phyloP scores from a whole-genome alignment of 92 coral and sea anemone species.

The Zoanthus solanderi region DNA sequence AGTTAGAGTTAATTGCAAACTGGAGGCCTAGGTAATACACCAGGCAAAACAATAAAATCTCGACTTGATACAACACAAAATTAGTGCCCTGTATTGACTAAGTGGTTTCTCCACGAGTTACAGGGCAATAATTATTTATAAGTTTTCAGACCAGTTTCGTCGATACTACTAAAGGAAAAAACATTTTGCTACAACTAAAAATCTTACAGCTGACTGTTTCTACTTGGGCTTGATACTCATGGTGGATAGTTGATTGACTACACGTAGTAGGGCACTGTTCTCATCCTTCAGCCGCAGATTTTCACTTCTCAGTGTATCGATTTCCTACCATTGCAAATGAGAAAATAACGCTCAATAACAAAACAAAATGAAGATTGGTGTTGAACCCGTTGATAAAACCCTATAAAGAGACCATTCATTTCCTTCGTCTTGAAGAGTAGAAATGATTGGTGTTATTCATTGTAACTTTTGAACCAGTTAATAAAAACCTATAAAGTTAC shows the following conservation, averaged over 20 bases:
- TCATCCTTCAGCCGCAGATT: conserved; percentile 90
- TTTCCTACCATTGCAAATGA: conserved; percentile 64
- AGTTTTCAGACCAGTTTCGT: background rate
- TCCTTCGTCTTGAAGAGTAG: too few species aligned
- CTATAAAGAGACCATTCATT: too few species aligned
- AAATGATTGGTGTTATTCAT: too few species aligned
- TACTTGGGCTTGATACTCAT: conserved; percentile 64
- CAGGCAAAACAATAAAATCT: conserved; percentile 18
- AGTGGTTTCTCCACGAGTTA: background rate
- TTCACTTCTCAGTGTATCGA: conserved; percentile 80
- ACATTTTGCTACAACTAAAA: conserved; percentile 45
- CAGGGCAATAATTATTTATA: conserved; percentile 27
- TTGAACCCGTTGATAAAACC: too few species aligned
- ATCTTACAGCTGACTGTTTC: background rate
- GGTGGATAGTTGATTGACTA: conserved; percentile 85
- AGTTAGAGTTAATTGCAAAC: conserved; percentile 27
- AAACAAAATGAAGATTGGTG: too few species aligned
- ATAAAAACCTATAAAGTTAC: too few species aligned
- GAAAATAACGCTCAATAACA: too few species aligned
- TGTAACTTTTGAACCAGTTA: too few species aligned
- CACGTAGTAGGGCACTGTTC: conserved; percentile 93
- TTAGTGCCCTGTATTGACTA: conserved; percentile 6
- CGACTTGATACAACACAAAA: conserved; percentile 20
- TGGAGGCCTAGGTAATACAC: background rate
- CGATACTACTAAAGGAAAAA: background rate